Conservation (phyloP, 1,140 invertebrate species). For the Bathynomus jamesi region DNA sequence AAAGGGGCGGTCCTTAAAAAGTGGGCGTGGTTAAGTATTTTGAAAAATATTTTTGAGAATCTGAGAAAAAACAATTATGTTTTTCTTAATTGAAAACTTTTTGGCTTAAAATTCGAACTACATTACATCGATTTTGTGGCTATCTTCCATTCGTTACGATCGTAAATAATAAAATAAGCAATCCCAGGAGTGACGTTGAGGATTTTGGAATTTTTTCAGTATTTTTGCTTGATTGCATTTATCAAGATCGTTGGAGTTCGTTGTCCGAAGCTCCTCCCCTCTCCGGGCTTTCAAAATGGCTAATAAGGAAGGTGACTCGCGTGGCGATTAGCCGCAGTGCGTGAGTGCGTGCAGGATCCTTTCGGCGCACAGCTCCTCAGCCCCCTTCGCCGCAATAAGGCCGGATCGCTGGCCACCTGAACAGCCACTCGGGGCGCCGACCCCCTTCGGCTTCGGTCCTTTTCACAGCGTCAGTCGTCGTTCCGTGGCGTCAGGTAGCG, state of each 20-base stretch:
- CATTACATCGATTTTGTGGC: too few relatives aligned
- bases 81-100: too few relatives aligned
- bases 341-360: slow-evolving; percentile 18
- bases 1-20: slow-evolving; percentile 11
- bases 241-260: background rate
- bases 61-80: slow-evolving; percentile 12
- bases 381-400: slow-evolving; percentile 28
- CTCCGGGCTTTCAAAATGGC: slow-evolving; percentile 25
- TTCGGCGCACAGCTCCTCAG: slow-evolving; percentile 22
- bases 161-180: too few relatives aligned
- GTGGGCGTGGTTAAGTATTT: slow-evolving; percentile 13
- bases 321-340: slow-evolving; percentile 28
- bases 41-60: slow-evolving; percentile 14
- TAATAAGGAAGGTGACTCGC: slow-evolving; percentile 22
- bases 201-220: slow-evolving; percentile 10
- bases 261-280: slow-evolving; percentile 1
- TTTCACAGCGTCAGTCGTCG: background rate
- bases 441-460: slow-evolving; percentile 11
- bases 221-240: background rate
- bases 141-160: too few relatives aligned
- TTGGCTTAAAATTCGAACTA: too few relatives aligned
- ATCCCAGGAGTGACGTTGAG: too few relatives aligned
- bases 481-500: background rate
- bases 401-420: slow-evolving; percentile 34
- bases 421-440: slow-evolving; percentile 27